Evolutionary conservation across 1,140 invertebrate genomes (phyloP).

Genomic region (Gryllus bimaculatus): DNA sequence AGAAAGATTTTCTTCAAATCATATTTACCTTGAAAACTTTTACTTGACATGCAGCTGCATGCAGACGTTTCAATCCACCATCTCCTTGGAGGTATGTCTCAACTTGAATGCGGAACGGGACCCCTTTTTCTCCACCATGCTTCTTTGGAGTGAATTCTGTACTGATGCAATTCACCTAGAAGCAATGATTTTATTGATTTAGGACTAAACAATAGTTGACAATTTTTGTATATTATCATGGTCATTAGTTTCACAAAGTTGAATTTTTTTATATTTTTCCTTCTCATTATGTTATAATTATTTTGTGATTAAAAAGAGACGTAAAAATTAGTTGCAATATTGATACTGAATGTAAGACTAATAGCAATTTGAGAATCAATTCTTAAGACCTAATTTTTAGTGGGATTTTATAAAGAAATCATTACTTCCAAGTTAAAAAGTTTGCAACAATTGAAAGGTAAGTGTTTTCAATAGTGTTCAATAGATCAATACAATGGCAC

Average conservation of each 20-base stretch:
- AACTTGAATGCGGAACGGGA: slow-evolving; percentile 91
- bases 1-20: too few species aligned
- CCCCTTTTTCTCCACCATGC: slow-evolving; percentile 95
- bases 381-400: too few species aligned
- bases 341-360: too few species aligned
- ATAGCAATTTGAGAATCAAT: too few species aligned
- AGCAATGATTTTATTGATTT: slow-evolving; percentile 12
- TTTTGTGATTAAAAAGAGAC: background rate
- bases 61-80: slow-evolving; percentile 45
- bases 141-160: slow-evolving; percentile 97
- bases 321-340: too few species aligned
- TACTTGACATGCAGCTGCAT: slow-evolving; percentile 90
- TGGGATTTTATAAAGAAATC: too few species aligned
- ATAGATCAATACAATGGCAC: too few species aligned
- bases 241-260: background rate
- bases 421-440: too few species aligned
- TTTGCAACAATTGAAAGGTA: too few species aligned
- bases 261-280: slow-evolving; percentile 8
- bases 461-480: too few species aligned
- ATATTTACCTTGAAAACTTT: slow-evolving; percentile 64
- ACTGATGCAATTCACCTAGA: slow-evolving; percentile 87
- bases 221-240: too few species aligned
- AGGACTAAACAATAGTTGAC: background rate
- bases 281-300: slow-evolving; percentile 12
- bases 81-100: slow-evolving; percentile 59